Percentiles rank a stretch among this genome's conserved stretches.
Conservation (phyloP, 2,888 invertebrate genomes). For the Urechis unicinctus region DNA sequence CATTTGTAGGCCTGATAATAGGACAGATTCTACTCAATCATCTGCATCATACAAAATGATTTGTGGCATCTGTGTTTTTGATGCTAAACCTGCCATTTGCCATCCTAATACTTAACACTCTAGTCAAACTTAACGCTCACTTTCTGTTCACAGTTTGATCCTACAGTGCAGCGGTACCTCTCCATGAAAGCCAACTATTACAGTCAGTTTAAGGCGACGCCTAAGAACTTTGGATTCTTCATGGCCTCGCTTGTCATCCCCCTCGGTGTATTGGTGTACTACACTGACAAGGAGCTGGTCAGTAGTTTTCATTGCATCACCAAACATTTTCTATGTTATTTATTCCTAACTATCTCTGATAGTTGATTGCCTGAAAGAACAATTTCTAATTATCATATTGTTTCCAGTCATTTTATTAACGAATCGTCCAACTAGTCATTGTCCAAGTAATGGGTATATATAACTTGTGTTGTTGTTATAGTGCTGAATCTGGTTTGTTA, state of each 20-base stretch:
- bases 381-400: neutral
- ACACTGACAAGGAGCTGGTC: slow-evolving; percentile 8
- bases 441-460: no score
- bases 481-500: no score
- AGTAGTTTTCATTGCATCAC: neutral
- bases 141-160: slow-evolving; percentile 84
- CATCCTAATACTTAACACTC: no score
- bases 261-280: slow-evolving; percentile 17
- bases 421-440: no score
- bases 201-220: slow-evolving; percentile 65
- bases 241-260: slow-evolving; percentile 35
- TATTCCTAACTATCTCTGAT: neutral
- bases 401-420: no score
- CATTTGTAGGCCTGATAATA: no score
- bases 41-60: no score
- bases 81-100: no score
- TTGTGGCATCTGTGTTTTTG: no score
- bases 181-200: slow-evolving; percentile 64
- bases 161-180: slow-evolving; percentile 67
- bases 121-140: no score
- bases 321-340: neutral
- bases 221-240: slow-evolving; percentile 56
- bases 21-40: no score
- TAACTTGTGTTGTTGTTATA: no score
- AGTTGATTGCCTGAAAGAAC: neutral